Percentiles rank a stretch among this genome's conserved stretches.
Conservation (phyloP, 2,888 invertebrate species). For the Apotomis betuletana region DNA sequence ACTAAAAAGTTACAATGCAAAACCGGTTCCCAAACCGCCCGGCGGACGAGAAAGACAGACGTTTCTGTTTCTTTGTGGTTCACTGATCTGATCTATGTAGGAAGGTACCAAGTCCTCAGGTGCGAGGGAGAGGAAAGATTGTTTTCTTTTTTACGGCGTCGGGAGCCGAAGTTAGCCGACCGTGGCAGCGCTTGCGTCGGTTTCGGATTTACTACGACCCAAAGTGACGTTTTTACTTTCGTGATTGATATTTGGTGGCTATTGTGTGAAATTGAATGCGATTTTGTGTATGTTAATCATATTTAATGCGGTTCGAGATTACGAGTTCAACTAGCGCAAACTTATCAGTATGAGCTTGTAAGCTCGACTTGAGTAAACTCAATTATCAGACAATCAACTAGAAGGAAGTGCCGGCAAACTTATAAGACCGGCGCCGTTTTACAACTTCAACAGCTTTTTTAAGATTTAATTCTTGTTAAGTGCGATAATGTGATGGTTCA, state of each 20-base stretch:
- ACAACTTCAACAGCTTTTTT: constrained; percentile 6
- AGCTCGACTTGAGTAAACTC: constrained; percentile 13
- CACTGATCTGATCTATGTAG: constrained; percentile 71
- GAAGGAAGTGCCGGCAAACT: constrained; percentile 26
- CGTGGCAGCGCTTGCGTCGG: constrained; percentile 65
- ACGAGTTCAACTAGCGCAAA: not conserved
- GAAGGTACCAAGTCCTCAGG: constrained; percentile 45
- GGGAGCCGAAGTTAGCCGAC: constrained; percentile 61
- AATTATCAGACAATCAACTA: constrained; percentile 27
- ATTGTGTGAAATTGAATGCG: constrained; percentile 46
- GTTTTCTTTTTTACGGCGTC: constrained; percentile 54
- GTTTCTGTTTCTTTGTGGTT: constrained; percentile 78
- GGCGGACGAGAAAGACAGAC: constrained; percentile 67
- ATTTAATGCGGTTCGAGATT: not conserved
- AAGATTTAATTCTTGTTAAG: constrained; percentile 34
- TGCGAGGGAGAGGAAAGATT: constrained; percentile 59
- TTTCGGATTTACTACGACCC: constrained; percentile 55
- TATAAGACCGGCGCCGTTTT: constrained; percentile 22
- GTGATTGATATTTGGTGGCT: constrained; percentile 66
- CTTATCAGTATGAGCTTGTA: constrained; percentile 19
- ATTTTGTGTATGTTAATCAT: not conserved
- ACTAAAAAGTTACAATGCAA: constrained; percentile 70
- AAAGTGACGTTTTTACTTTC: constrained; percentile 61
- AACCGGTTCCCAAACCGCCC: constrained; percentile 70
- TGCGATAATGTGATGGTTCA: constrained; percentile 48